Conservation (phyloP, 2,797 vertebrate genomes). For the Gadopsis marmoratus region DNA sequence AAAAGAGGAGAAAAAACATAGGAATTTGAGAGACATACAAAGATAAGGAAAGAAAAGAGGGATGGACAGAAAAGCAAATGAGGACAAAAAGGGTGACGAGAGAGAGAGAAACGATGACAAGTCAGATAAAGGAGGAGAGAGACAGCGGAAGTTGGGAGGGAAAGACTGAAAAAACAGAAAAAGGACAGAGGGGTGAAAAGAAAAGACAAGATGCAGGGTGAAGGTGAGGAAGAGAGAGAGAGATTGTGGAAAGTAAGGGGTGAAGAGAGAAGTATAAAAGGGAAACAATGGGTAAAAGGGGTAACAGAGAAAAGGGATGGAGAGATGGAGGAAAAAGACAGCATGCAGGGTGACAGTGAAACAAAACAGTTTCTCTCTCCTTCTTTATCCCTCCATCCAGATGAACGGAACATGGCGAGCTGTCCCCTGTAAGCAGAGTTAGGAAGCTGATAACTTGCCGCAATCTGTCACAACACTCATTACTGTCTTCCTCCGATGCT, state of each 20-base stretch:
- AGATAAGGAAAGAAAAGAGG: too few relatives aligned
- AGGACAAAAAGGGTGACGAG: not conserved
- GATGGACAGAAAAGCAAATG: not conserved
- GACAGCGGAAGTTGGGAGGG: not conserved
- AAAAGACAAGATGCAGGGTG: too few relatives aligned
- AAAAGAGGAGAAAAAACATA: not conserved
- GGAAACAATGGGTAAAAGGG: not conserved
- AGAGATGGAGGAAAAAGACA: not conserved
- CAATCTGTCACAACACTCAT: slow-evolving; percentile 64
- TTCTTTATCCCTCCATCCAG: not conserved
- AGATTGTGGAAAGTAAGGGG: not conserved
- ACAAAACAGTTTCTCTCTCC: not conserved
- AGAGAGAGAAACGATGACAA: not conserved
- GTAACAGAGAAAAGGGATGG: not conserved
- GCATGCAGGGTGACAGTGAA: not conserved
- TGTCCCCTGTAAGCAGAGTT: slow-evolving; percentile 19
- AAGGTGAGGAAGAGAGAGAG: too few relatives aligned
- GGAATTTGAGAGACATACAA: not conserved
- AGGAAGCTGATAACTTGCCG: slow-evolving; percentile 48
- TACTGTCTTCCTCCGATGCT: slow-evolving; percentile 45
- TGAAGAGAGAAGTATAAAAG: not conserved
- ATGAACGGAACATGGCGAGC: slow-evolving; percentile 9
- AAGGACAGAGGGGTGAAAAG: too few relatives aligned
- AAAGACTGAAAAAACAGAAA: not conserved
- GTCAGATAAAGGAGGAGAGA: not conserved